Conservation (phyloP, 1,140 invertebrate species). For the Sitodiplosis mosellana region DNA sequence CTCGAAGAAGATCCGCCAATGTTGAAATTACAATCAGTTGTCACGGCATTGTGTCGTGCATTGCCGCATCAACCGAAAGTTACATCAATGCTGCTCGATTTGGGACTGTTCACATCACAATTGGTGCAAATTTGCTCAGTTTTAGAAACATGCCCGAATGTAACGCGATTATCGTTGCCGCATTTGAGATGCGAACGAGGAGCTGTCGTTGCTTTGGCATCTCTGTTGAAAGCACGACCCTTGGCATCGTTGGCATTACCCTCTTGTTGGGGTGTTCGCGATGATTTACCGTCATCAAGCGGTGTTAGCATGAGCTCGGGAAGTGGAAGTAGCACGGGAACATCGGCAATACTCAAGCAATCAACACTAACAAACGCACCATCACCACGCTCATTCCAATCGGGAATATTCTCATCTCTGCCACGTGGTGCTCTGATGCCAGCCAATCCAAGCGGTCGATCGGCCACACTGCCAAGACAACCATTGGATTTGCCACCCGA, state of each 20-base stretch:
- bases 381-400: slow-evolving; percentile 10
- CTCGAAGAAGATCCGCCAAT: slow-evolving; percentile 30
- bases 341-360: slow-evolving; percentile 8
- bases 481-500: slow-evolving; percentile 24
- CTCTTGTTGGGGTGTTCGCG: slow-evolving; percentile 29
- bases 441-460: slow-evolving; percentile 25
- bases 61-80: slow-evolving; percentile 24
- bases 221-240: slow-evolving; percentile 26
- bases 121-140: slow-evolving; percentile 28
- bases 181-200: slow-evolving; percentile 34
- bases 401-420: slow-evolving; percentile 25
- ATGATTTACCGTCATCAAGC: slow-evolving; percentile 29
- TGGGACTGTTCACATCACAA: slow-evolving; percentile 31
- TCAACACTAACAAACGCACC: slow-evolving; percentile 7
- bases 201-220: slow-evolving; percentile 28
- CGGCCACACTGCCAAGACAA: slow-evolving; percentile 27
- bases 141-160: slow-evolving; percentile 26
- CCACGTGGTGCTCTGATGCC: slow-evolving; percentile 25
- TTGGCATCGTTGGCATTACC: slow-evolving; percentile 31
- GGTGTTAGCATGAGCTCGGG: slow-evolving; percentile 30
- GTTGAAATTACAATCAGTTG: slow-evolving; percentile 30
- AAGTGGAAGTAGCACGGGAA: slow-evolving; percentile 25
- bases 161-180: slow-evolving; percentile 33
- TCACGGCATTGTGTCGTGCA: slow-evolving; percentile 29
- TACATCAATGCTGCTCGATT: slow-evolving; percentile 30